Conservation (phyloP, 2,888 invertebrate species). For the Tipula unca region DNA sequence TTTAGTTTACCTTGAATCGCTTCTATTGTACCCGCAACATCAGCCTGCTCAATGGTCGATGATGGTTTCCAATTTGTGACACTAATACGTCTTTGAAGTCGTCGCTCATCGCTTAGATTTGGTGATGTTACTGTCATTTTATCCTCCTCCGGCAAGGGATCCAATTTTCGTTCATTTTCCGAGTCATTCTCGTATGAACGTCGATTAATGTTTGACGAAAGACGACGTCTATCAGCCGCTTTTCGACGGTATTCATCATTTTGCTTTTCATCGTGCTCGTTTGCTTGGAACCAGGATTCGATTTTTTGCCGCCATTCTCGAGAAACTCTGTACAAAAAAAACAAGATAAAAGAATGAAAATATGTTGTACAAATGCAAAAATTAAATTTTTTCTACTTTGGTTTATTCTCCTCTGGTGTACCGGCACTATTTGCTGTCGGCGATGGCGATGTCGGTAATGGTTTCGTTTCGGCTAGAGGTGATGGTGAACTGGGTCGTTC, state of each 20-base stretch:
- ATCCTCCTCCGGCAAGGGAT: conserved; percentile 66
- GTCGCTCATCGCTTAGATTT: conserved; percentile 45
- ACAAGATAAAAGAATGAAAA: conserved; percentile 15
- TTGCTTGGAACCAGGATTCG: conserved; percentile 83
- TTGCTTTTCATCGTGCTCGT: conserved; percentile 69
- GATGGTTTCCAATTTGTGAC: conserved; percentile 71
- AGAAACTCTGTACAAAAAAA: conserved; percentile 36
- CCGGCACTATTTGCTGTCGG: neutral
- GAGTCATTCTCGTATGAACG: conserved; percentile 79
- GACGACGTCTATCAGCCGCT: conserved; percentile 40
- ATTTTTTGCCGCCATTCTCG: conserved; percentile 86
- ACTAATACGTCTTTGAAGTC: conserved; percentile 44
- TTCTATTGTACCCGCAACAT: conserved; percentile 77
- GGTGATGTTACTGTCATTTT: conserved; percentile 33
- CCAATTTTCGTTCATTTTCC: conserved; percentile 73
- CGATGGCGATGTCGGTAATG: conserved; percentile 39
- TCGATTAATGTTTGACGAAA: conserved; percentile 59
- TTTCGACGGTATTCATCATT: conserved; percentile 52
- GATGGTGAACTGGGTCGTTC: conserved; percentile 64
- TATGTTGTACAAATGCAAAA: neutral
- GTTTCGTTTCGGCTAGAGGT: conserved; percentile 50
- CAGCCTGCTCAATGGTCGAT: conserved; percentile 66
- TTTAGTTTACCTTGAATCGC: conserved; percentile 64
- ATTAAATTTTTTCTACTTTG: conserved; percentile 32
- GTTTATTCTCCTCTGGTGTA: conserved; percentile 45